Base-by-base conservation (phyloP, 1,140 invertebrate genomes). In the Oncopeltus fasciatus region DNA sequence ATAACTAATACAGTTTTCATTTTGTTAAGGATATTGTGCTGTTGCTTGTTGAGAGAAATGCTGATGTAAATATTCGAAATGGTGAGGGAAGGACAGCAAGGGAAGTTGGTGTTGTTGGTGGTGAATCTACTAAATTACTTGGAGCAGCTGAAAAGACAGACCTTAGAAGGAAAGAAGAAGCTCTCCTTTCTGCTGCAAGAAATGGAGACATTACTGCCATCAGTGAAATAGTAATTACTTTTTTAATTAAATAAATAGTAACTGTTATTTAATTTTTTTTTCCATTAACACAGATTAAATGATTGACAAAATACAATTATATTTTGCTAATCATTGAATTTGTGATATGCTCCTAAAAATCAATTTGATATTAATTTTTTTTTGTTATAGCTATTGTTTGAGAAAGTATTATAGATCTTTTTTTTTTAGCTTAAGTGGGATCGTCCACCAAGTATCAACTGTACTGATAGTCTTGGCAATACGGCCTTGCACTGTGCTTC, bases 401-500 rank as follows among this genome's bases (percentile, higher is more conserved):
- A n/a, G n/a, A n/a, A n/a, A n/a, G n/a, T n/a, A n/a, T n/a, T n/a
- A n/a, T n/a, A n/a, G n/a, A n/a, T n/a, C n/a, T n/a, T 38, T 8
- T 38, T 38, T 57, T 63, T 69, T 29, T 38, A 78, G 76, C 61
- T 78, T 20, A 71, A 73, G 66, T 67, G 64, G 56, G 61, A 67
- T 63, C 66, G 66, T 14, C 67, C 72, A 18, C 74, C 74, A 2
- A 75, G 75, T 60, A 73, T 80, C 18, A 77, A 77, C 60, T 77
- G 73, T 66, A 69, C 68, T 11, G 80, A 82, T 67, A 68, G 67
- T 33, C 72, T 78, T 67, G 85, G 85, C 3, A 87, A 87, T 72
- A 81, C 83, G 5, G 80, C 81, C 21, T 71, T 87, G 2, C 85
- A 87, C 68, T 80, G 80, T 65, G 82, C 82, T 11, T 77, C 84